Evolutionary conservation across 1,140 invertebrate species (phyloP).

Genomic region (Diabrotica undecimpunctata): DNA sequence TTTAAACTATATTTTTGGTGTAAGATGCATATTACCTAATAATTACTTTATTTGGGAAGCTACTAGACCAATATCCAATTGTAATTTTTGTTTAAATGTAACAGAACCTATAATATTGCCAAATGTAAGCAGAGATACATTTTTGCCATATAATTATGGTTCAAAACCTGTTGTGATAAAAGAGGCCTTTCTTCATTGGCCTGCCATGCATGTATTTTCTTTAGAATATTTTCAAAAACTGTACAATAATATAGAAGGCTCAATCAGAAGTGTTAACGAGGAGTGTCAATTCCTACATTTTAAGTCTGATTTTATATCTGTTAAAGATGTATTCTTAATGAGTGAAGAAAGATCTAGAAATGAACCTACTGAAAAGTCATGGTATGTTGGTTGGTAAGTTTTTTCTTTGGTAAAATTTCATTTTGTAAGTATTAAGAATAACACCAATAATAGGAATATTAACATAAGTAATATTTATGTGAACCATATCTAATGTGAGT

Average conservation of each 20-base stretch:
- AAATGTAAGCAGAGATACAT: slow-evolving; percentile 65
- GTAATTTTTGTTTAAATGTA: slow-evolving; percentile 62
- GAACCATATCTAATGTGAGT: no score
- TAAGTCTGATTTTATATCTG: slow-evolving; percentile 74
- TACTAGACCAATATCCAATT: slow-evolving; percentile 76
- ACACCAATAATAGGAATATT: no score
- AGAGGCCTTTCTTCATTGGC: slow-evolving; percentile 72
- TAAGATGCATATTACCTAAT: slow-evolving; percentile 73
- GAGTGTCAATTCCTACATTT: slow-evolving; percentile 90
- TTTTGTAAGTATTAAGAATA: neutral
- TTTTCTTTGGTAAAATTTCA: neutral
- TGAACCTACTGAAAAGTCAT: slow-evolving; percentile 61
- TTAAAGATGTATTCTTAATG: slow-evolving; percentile 79
- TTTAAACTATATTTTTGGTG: slow-evolving; percentile 41
- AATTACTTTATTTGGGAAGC: slow-evolving; percentile 84
- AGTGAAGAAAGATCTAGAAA: slow-evolving; percentile 61
- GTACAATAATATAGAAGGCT: slow-evolving; percentile 63
- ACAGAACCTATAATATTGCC: slow-evolving; percentile 55
- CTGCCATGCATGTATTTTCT: slow-evolving; percentile 66
- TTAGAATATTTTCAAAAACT: slow-evolving; percentile 74
- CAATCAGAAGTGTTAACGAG: slow-evolving; percentile 65
- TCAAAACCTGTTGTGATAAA: slow-evolving; percentile 79
- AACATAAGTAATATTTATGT: no score
- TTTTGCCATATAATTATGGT: slow-evolving; percentile 70
- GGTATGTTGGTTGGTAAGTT: slow-evolving; percentile 90